A percentile compares a stretch with the other conserved stretches of the same genome.
phyloP scores from a whole-genome alignment of 1,140 invertebrate species.

The Dreissena polymorpha region DNA sequence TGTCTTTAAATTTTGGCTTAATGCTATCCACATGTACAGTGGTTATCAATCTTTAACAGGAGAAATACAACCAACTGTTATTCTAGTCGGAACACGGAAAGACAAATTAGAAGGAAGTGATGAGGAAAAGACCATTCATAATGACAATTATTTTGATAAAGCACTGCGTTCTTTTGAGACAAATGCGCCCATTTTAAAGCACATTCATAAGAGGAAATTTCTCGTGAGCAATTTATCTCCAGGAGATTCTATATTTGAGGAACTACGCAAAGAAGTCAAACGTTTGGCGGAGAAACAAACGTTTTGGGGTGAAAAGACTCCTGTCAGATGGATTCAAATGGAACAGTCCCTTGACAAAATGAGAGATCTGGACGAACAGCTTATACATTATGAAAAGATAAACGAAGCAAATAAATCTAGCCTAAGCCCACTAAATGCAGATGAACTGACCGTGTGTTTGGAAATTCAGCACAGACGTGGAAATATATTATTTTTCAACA shows the following conservation, averaged over 20 bases:
- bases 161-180: constrained; percentile 23
- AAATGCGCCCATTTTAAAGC: not conserved
- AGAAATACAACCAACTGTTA: not conserved
- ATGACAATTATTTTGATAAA: constrained; percentile 28
- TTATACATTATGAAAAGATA: constrained; percentile 15
- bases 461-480: constrained; percentile 21
- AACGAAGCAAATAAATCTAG: not conserved
- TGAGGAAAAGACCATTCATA: constrained; percentile 28
- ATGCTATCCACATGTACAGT: not conserved
- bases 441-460: constrained; percentile 13
- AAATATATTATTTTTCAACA: constrained; percentile 29
- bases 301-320: constrained; percentile 25
- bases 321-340: constrained; percentile 32
- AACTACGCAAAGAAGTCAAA: not conserved
- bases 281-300: not conserved
- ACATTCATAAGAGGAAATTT: constrained; percentile 22
- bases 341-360: constrained; percentile 5
- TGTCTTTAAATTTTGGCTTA: not conserved
- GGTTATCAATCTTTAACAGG: no score
- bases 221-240: constrained; percentile 8
- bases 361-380: constrained; percentile 5
- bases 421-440: constrained; percentile 5
- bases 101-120: constrained; percentile 11
- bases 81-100: constrained; percentile 29
- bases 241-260: not conserved